Conservation (phyloP, 2,888 invertebrate species). For the Sarcophaga subvicina region DNA sequence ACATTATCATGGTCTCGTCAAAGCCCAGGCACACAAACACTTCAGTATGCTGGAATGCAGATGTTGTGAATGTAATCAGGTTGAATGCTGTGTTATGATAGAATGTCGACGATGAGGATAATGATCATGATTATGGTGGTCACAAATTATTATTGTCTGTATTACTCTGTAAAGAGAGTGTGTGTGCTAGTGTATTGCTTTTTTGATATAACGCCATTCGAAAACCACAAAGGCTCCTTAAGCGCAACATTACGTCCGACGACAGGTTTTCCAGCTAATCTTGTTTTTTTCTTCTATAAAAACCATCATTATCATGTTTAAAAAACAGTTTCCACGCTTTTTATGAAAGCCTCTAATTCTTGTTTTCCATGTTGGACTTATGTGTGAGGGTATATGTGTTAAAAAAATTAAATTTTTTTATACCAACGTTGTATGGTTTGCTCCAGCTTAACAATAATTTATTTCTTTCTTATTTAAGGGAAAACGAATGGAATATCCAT, state of each 20-base stretch:
- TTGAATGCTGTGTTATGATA: constrained; percentile 41
- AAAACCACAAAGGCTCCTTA: not conserved
- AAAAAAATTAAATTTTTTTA: too few relatives aligned
- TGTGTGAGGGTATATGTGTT: too few relatives aligned
- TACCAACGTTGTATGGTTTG: not conserved
- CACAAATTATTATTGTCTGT: constrained; percentile 26
- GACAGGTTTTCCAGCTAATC: constrained; percentile 40
- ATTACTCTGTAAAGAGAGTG: too few relatives aligned
- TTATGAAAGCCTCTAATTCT: not conserved
- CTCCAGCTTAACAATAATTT: not conserved
- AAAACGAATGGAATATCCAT: too few relatives aligned
- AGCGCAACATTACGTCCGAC: constrained; percentile 33
- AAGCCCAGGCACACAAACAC: not conserved
- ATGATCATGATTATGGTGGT: constrained; percentile 21
- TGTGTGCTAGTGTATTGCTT: too few relatives aligned
- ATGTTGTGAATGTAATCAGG: constrained; percentile 13
- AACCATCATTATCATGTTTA: constrained; percentile 52
- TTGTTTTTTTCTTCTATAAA: constrained; percentile 32
- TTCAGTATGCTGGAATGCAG: not conserved
- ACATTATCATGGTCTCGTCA: constrained; percentile 21
- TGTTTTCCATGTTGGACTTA: too few relatives aligned
- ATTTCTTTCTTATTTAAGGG: too few relatives aligned
- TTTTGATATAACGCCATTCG: too few relatives aligned
- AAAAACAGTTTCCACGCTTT: constrained; percentile 27
- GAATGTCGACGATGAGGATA: constrained; percentile 36